Percentiles rank a stretch among this genome's conserved stretches.
Conservation (phyloP, 2,888 invertebrate genomes). For the Acrobasis repandana region DNA sequence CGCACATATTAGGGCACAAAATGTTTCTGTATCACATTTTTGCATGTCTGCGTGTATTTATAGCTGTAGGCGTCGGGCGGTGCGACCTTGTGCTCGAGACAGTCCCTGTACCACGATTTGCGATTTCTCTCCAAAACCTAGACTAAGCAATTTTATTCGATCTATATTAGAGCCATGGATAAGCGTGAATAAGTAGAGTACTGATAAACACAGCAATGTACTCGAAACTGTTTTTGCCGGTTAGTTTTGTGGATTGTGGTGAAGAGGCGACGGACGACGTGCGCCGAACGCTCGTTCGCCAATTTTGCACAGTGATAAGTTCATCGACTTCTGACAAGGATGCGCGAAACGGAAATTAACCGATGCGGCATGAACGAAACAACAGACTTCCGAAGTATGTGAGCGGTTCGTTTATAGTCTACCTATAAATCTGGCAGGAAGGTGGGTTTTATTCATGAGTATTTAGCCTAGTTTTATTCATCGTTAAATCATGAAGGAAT, state of each 20-base stretch:
- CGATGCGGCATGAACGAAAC: slow-evolving; percentile 50
- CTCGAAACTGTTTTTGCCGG: slow-evolving; percentile 22
- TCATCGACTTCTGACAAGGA: slow-evolving; percentile 71
- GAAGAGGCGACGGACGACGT: slow-evolving; percentile 52
- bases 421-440: not conserved
- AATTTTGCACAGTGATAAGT: slow-evolving; percentile 79
- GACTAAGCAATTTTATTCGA: not conserved
- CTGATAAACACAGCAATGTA: slow-evolving; percentile 38
- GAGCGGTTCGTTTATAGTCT: not conserved
- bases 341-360: slow-evolving; percentile 53
- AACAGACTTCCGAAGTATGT: slow-evolving; percentile 9
- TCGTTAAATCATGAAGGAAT: not conserved
- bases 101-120: slow-evolving; percentile 44
- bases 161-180: not conserved
- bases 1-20: slow-evolving; percentile 62
- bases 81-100: slow-evolving; percentile 77
- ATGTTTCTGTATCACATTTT: slow-evolving; percentile 72
- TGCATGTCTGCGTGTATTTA: slow-evolving; percentile 78
- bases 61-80: slow-evolving; percentile 71
- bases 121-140: slow-evolving; percentile 36
- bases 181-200: not conserved
- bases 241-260: slow-evolving; percentile 27
- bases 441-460: not conserved
- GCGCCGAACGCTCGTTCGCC: slow-evolving; percentile 67
- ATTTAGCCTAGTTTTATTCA: too few relatives aligned